Evolutionary conservation across 2,797 vertebrate genomes (phyloP).

Genomic region (Diceros bicornis): DNA sequence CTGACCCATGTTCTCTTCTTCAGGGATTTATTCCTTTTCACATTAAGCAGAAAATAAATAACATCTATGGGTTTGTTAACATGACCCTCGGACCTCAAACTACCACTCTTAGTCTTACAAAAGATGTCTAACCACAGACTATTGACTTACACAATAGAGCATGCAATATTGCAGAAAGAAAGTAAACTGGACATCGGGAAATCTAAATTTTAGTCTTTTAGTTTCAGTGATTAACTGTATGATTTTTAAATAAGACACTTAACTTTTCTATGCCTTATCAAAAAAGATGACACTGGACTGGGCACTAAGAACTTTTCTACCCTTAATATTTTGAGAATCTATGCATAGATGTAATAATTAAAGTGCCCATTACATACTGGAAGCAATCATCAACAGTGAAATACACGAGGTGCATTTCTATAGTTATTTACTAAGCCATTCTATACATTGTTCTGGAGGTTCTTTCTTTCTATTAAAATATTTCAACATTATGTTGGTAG

Average conservation of each 20-base stretch:
- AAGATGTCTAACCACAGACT: neutral
- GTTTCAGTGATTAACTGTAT: neutral
- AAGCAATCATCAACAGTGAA: neutral
- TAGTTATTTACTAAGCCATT: neutral
- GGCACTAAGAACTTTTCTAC: neutral
- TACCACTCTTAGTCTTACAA: neutral
- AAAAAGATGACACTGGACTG: neutral
- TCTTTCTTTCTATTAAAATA: constrained; percentile 6
- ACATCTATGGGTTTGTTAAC: neutral
- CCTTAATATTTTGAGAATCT: constrained; percentile 20
- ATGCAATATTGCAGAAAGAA: neutral
- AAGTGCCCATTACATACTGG: neutral
- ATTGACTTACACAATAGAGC: neutral
- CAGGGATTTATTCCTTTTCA: neutral
- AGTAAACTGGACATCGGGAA: neutral
- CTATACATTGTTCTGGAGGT: neutral
- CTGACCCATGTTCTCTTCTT: neutral
- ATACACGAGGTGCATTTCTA: neutral
- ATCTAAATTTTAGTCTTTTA: neutral
- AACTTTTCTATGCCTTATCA: neutral
- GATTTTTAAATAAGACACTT: neutral
- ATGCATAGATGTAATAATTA: neutral
- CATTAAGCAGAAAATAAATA: constrained; percentile 6
- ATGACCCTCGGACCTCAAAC: neutral
- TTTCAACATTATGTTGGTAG: neutral